Base-by-base conservation (phyloP, 2,113 vertebrate species). In the Osmerus mordax region DNA sequence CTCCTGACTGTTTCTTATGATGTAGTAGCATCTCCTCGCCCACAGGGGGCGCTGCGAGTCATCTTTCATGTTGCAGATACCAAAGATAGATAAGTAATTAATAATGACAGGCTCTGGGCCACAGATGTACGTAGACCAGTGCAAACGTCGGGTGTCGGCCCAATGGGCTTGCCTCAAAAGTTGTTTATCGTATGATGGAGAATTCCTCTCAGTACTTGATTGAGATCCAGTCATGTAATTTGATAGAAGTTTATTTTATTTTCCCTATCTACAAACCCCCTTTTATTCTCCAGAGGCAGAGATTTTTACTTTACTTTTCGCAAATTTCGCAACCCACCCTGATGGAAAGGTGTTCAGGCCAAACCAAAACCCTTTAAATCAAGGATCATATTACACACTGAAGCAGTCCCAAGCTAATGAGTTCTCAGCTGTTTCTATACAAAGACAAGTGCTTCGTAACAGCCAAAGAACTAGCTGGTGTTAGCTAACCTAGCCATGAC, bases 21-120 rank as follows among this genome's bases (percentile, higher is more conserved):
- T 78, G 69, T 83, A 86, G 82, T 36, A 71, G 55, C 65, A 59
- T 28, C 29, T 64, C 0, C 4, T 69, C 60, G 7, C 70, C 55
- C 69, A 69, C 69, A 69, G 59, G 77, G 12, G 62, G 56, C 28
- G 69, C 65, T 79, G 76, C 63, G 21, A 56, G 18, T 74, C 25
- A 63, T 63, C 55, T 19, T 32, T 69, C 18, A 32, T 61, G 7
- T 60, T 67, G 12, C 16, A 9, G 8, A 65, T 65, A 65, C 62
- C 21, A 14, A 29, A 52, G 18, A 47, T 47, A 66, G 62, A 72
- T 52, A 21, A 60, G 15, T 67, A 28, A 28, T 64, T 29, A 29
- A 62, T 62, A 62, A n/a, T 19, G 4, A 58, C 54, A 69, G 54
- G 11, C 62, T 52, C 36, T 29, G 23, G 32, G 21, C 29, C 36